A percentile compares a stretch with the other conserved stretches of the same genome.
phyloP scores from a whole-genome alignment of 2,797 vertebrate species.

The Coendou prehensilis region DNA sequence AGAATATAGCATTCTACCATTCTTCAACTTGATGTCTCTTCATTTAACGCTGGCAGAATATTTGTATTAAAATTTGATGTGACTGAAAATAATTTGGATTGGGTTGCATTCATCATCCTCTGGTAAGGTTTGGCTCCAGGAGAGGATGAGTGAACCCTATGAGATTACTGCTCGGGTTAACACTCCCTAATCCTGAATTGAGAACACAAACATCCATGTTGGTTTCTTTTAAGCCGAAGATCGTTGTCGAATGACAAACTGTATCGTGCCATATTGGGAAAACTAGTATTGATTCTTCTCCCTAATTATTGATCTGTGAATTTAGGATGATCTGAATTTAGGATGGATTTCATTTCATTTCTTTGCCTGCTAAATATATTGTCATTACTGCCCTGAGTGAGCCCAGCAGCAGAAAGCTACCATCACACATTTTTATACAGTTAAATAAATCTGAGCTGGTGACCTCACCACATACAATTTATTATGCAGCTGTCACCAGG shows the following conservation, averaged over 20 bases:
- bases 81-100: slow-evolving; percentile 43
- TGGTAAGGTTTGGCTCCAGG: slow-evolving; percentile 1
- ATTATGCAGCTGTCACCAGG: slow-evolving; percentile 70
- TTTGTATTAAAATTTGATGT: slow-evolving; percentile 67
- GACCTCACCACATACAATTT: slow-evolving; percentile 63
- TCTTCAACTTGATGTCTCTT: slow-evolving; percentile 61
- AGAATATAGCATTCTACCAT: not conserved
- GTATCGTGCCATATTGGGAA: slow-evolving; percentile 68
- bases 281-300: slow-evolving; percentile 74
- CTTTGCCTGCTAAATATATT: slow-evolving; percentile 48
- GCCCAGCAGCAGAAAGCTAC: slow-evolving; percentile 64
- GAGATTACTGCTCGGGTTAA: not conserved
- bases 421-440: slow-evolving; percentile 64
- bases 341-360: slow-evolving; percentile 49
- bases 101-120: not conserved
- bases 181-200: not conserved
- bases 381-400: not conserved
- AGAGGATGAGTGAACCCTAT: not conserved
- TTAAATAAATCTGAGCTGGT: slow-evolving; percentile 72
- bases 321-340: slow-evolving; percentile 70
- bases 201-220: not conserved
- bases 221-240: not conserved
- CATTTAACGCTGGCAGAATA: not conserved
- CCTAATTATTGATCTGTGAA: slow-evolving; percentile 77
- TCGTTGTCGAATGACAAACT: not conserved